Evolutionary conservation across 2,888 invertebrate species (phyloP), one percentile per base, ranked within the genome.

Genomic region (Polietes domitor): DNA sequence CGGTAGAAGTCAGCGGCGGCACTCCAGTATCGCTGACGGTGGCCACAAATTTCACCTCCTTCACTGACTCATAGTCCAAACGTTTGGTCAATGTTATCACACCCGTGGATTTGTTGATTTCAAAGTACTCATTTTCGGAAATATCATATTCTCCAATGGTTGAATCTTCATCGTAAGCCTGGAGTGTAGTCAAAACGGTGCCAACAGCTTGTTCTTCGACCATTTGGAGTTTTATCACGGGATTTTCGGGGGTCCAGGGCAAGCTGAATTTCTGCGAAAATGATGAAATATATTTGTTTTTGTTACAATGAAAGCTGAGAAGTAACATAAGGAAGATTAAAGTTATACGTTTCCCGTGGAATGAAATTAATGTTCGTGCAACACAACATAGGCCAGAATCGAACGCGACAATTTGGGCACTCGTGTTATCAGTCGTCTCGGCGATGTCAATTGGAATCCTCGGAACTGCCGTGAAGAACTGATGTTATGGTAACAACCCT

Each of bases 21-120:
- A 96, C 95, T 1, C 98, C 98, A 0, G 96, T 96, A 92, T 98
- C 98, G 87, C 94, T 96, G 0, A 97, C 98, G 1, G 95, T 93
- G 0, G 97, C 95, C 0, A 95, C 95, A 89, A 98, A 97, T 90
- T 96, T 95, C 2, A 97, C 93, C 58, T 93, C 93, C 87, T 96
- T 96, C 0, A 95, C 93, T 87, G 94, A 93, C 90, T 98, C 98
- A 91, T 95, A 98, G 92, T 98, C 98, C 72, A 98, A 95, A 15
- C 95, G 94, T 86, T 95, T 94, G 41, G 94, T 95, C 0, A 96
- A 95, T 88, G 95, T 95, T 1, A 98, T 96, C 5, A 88, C 91
- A 93, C 97, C 97, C 73, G 97, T 96, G 6, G 95, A 94, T 89
- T 96, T 95, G 90, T 97, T 96, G 53, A 98, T 96, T 79, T 94